Evolutionary conservation across 2,113 vertebrate genomes (phyloP).

Genomic region (Ceuthmochares aereus): DNA sequence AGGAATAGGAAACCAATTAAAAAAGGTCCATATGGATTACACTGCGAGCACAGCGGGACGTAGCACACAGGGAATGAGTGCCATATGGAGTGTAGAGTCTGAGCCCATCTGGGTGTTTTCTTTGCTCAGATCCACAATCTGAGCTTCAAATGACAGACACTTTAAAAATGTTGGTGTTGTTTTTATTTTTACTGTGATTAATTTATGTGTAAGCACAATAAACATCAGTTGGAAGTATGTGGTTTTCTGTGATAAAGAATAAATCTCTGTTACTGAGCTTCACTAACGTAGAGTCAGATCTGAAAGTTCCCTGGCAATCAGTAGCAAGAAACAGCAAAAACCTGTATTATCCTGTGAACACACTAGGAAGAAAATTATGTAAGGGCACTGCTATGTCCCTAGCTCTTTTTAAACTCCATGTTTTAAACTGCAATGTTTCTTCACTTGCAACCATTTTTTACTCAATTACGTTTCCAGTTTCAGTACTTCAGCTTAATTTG

Average conservation of each 20-base stretch:
- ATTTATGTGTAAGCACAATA: background rate
- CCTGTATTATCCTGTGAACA: background rate
- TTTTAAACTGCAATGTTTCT: background rate
- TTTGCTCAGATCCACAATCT: background rate
- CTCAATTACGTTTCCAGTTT: background rate
- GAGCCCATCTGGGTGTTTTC: conserved; percentile 20
- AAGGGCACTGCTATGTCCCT: background rate
- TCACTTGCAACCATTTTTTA: background rate
- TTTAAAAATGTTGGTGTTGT: background rate
- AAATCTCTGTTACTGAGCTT: background rate
- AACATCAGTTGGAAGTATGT: background rate
- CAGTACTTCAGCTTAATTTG: background rate
- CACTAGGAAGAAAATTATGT: background rate
- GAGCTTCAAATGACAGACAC: conserved; percentile 1
- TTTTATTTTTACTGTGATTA: conserved; percentile 13
- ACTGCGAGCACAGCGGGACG: background rate
- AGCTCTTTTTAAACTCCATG: background rate
- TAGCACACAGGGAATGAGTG: background rate
- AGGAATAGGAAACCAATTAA: conserved; percentile 34
- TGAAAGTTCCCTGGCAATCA: background rate
- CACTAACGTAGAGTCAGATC: background rate
- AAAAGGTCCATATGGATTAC: conserved; percentile 28
- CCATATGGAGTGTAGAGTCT: conserved; percentile 8
- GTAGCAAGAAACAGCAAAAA: background rate
- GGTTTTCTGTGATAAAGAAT: background rate